Evolutionary conservation across 2,113 vertebrate genomes (phyloP).

Genomic region (cat (Felis catus)): F.catus_Fca126_mat1.0 CM031424.1:25892501-25893000

Average conservation of each 20-base stretch:
- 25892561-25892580: too few species aligned
- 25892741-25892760: conserved; percentile 59
- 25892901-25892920: not conserved
- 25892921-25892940: not conserved
- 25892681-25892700: conserved; percentile 31
- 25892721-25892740: conserved; percentile 26
- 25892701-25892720: not conserved
- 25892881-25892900: not conserved
- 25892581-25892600: not conserved
- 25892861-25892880: not conserved
- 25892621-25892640: conserved; percentile 46
- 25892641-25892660: conserved; percentile 46
- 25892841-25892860: not conserved
- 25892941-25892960: rapidly evolving
- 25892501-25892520: conserved; percentile 55
- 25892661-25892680: conserved; percentile 39
- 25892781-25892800: conserved; percentile 5
- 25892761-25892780: conserved; percentile 21
- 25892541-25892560: not conserved
- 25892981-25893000: not conserved
- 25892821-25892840: not conserved
- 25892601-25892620: not conserved
- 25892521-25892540: conserved; percentile 10
- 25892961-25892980: not conserved
- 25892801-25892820: conserved; percentile 7